phyloP scores from a whole-genome alignment of 2,888 invertebrate species.

The Drosophila phalerata region DNA sequence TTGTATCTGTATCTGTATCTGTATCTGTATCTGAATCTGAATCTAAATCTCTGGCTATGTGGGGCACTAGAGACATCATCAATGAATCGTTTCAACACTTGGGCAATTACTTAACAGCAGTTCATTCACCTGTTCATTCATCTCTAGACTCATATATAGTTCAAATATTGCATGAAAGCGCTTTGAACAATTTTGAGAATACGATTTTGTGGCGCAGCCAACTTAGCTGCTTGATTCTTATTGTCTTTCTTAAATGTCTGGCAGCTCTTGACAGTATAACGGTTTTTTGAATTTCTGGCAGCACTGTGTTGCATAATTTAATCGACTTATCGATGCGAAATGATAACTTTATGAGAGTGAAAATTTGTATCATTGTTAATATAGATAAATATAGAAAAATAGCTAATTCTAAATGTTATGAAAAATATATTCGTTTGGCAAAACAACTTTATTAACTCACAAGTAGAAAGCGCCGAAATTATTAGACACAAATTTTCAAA shows the following conservation, averaged over 20 bases:
- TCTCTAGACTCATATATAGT: constrained; percentile 2
- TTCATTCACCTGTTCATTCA: constrained; percentile 46
- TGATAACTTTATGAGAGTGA: background rate
- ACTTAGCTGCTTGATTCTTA: constrained; percentile 1
- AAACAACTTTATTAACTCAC: too few species aligned
- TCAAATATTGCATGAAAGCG: background rate
- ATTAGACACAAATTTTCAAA: too few species aligned
- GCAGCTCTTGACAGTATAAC: background rate
- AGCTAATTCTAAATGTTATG: too few species aligned
- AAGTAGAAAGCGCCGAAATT: too few species aligned
- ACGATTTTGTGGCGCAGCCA: constrained; percentile 1
- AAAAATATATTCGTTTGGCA: too few species aligned
- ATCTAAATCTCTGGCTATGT: constrained; percentile 18
- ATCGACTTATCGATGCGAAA: background rate
- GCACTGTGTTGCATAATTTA: background rate
- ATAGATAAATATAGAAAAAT: background rate
- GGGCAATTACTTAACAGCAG: constrained; percentile 17
- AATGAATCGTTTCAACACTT: constrained; percentile 28
- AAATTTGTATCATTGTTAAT: background rate
- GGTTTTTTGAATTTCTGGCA: background rate
- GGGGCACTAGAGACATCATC: constrained; percentile 40
- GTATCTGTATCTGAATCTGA: constrained; percentile 1
- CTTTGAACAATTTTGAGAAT: background rate
- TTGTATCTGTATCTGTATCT: background rate
- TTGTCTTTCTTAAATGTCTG: background rate